Evolutionary conservation across 2,797 vertebrate species (phyloP).

Genomic region (Alexandromys oeconomus): DNA sequence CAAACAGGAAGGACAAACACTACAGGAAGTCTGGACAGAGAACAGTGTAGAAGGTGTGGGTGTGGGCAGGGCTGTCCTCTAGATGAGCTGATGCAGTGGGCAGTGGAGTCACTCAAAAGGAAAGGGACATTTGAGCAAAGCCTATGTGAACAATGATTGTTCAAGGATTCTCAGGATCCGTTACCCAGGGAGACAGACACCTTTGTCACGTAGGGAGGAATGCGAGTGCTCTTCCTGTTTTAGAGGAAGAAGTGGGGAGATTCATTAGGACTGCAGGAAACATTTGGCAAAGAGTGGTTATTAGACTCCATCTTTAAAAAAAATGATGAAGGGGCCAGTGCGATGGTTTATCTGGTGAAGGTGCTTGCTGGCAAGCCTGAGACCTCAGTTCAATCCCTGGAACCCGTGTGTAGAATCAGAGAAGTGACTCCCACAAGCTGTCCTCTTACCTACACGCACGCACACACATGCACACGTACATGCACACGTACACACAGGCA

Average conservation of each 20-base stretch:
- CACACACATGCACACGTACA: neutral
- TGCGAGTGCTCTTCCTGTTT: neutral
- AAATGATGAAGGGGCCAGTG: neutral
- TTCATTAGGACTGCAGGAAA: slow-evolving; percentile 42
- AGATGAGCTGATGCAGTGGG: neutral
- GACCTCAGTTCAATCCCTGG: neutral
- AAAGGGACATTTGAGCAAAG: slow-evolving; percentile 29
- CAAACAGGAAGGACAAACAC: no score
- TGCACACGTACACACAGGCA: neutral
- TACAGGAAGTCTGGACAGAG: neutral
- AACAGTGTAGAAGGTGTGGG: neutral
- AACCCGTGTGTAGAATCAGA: neutral
- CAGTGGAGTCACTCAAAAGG: neutral
- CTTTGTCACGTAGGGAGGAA: neutral
- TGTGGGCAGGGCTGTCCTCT: neutral
- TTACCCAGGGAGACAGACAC: neutral
- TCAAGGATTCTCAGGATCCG: slow-evolving; percentile 1
- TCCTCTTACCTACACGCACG: neutral
- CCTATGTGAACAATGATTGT: neutral
- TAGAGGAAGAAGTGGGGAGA: slow-evolving; percentile 26
- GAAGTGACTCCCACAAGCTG: neutral
- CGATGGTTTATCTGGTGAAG: neutral
- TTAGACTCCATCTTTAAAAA: neutral
- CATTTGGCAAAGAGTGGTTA: slow-evolving; percentile 9
- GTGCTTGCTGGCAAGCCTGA: no score